Base-by-base conservation (phyloP, 2,797 vertebrate species). In the Delichon dasypus region DNA sequence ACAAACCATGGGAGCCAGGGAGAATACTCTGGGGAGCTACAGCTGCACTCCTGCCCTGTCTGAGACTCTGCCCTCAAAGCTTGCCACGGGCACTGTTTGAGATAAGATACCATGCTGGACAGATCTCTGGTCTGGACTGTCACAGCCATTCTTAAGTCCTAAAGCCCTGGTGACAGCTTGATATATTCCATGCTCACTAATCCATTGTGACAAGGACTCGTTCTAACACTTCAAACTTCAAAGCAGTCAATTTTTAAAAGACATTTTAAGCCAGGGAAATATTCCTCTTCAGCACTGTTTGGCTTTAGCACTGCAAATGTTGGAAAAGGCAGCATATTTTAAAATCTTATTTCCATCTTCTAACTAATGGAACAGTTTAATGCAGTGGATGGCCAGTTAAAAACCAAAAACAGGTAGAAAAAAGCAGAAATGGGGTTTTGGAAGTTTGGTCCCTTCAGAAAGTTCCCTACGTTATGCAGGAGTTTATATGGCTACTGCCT, bases 181-280 rank as follows among this genome's bases (percentile, higher is more conserved):
- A 5, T 38, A n/a, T 26, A 26, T 65, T 74, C 34, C 57, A 75
- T 0, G 4, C 13, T 91, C 40, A 38, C 45, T 93, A 89, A 96
- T 88, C 25, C 50, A 44, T 58, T 91, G 83, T 95, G 96, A 93
- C 91, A 93, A 92, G 87, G 68, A 83, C 61, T 96, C 83, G 57
- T 64, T 91, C 53, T 71, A 77, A 83, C 32, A 57, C 42, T 88
- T 71, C 73, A 45, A 82, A 76, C 21, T 51, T 85, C 45, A 89
- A 74, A 84, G 3, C 40, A 94, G 61, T 60, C 21, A 17, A 45
- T 42, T 93, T 81, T 48, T 4, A 1, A 25, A 82, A 83, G 50
- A 70, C 6, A 55, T 8, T 89, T 79, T 44, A 57, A 88, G 48
- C 8, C 65, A 77, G 7, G 22, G 21, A 72, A 92, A 88, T 77